These are phyloP conservation scores for Habroteleia sp. DNA, from an alignment of 2,888 invertebrate genomes.

Conservation along the genomic window DNA sequence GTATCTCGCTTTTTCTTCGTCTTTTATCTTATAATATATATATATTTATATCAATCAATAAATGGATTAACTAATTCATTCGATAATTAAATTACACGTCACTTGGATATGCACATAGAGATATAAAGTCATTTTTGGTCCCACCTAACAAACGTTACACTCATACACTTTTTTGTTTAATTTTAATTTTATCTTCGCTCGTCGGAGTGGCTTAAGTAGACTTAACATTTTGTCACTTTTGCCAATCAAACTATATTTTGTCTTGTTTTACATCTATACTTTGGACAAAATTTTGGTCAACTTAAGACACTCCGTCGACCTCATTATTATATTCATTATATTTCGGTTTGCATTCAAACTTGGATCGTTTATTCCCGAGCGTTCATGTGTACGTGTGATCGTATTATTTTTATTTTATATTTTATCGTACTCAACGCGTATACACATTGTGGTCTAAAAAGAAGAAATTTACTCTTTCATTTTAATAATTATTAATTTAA, in stretches of 20 bases:
- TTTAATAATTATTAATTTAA: constrained; percentile 1
- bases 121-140: constrained; percentile 81
- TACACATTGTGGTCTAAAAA: constrained; percentile 54
- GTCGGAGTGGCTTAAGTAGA: not conserved
- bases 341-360: constrained; percentile 52
- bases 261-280: too few relatives aligned
- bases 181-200: not conserved
- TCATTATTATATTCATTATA: constrained; percentile 6
- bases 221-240: too few relatives aligned
- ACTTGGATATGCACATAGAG: constrained; percentile 81
- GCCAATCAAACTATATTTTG: too few relatives aligned
- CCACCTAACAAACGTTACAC: constrained; percentile 81
- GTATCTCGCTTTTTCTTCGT: constrained; percentile 47
- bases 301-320: not conserved
- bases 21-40: constrained; percentile 47
- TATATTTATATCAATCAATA: constrained; percentile 76
- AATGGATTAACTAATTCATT: constrained; percentile 79
- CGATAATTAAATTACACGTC: constrained; percentile 80
- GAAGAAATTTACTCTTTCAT: constrained; percentile 2
- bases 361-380: constrained; percentile 65
- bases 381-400: constrained; percentile 57
- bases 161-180: constrained; percentile 70
- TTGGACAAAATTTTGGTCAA: too few relatives aligned
- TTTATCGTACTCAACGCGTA: constrained; percentile 56
- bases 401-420: constrained; percentile 32